Base-by-base conservation (phyloP, 2,113 vertebrate genomes). In the Oceanites oceanicus region DNA sequence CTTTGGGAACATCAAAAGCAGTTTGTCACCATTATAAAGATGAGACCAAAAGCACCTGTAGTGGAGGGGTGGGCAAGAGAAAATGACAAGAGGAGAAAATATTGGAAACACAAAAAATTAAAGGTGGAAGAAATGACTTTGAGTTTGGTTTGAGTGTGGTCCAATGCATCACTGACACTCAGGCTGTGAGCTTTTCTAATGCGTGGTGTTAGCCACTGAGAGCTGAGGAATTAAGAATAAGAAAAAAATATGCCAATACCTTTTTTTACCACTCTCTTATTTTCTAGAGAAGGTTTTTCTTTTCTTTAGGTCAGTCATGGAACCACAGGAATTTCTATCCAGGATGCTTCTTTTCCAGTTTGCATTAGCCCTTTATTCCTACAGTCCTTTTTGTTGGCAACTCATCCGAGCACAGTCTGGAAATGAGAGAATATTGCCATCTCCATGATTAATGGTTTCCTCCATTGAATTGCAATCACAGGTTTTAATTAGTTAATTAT, bases 401-500 rank as follows among this genome's bases (percentile, higher is more conserved):
- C 50, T 94, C 70, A 45, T 88, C 80, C 2, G 1, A 71, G 15
- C 86, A 72, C 30, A 68, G 20, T 63, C 90, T 80, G 85, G 81
- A 91, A 92, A 82, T 44, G 27, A 79, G 92, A 94, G 88, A 94
- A 91, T 27, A 25, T 80, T 97, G 93, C 94, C 97, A 96, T 96
- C 65, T 96, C 55, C 20, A 8, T 97, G 97, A 98, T 97, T 94
- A 97, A 98, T 96, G 70, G 76, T 96, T 97, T 97, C 91, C 94
- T 97, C 96, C 95, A 92, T 79, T 95, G 97, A 97, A 96, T 94
- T 97, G 88, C 97, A 98, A 97, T 98, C 96, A 97, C 93, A 96
- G 89, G 84, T 96, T 97, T 97, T 98, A 97, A 98, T 98, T 97
- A 97, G 97, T 96, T 98, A 97, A 97, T 98, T 97, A 97, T 98